phyloP scores from a whole-genome alignment of 2,113 vertebrate genomes.

The Manacus vitellinus region DNA sequence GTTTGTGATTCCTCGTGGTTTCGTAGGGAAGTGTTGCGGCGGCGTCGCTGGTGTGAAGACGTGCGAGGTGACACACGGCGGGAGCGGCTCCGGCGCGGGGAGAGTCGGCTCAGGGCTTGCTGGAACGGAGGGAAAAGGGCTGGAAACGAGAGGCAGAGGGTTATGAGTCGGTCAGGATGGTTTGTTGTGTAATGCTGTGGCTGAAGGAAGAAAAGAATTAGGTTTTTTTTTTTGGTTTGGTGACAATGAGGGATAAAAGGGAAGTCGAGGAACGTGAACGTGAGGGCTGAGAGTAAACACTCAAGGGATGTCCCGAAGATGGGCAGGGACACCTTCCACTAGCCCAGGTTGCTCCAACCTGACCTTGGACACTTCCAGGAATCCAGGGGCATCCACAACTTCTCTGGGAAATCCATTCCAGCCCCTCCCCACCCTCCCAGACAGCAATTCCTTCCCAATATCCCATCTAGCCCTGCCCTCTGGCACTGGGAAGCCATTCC shows the following conservation, averaged over 20 bases:
- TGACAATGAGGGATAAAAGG: background rate
- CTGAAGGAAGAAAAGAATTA: background rate
- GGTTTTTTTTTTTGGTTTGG: background rate
- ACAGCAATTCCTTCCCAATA: background rate
- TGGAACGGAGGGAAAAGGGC: too few relatives aligned
- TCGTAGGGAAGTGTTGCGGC: background rate
- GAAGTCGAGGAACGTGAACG: fast-evolving
- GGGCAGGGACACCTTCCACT: fast-evolving
- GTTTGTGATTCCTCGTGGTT: background rate
- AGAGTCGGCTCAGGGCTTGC: too few relatives aligned
- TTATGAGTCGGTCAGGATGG: fast-evolving
- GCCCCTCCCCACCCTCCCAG: background rate
- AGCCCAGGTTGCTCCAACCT: fast-evolving
- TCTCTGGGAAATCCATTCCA: background rate
- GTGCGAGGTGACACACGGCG: fast-evolving
- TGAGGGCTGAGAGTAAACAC: background rate
- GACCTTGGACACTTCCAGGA: background rate
- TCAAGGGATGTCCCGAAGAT: background rate
- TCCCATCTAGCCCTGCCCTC: background rate
- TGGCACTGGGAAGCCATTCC: background rate
- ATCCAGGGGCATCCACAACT: background rate
- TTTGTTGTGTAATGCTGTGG: background rate
- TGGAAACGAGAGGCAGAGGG: background rate
- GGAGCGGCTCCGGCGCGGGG: fast-evolving
- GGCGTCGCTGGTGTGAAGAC: fast-evolving